A percentile compares a stretch with the other conserved stretches of the same genome.
Evolutionary conservation across 2,888 invertebrate species (phyloP).

Genomic region (Coleophora flavipennella): DNA sequence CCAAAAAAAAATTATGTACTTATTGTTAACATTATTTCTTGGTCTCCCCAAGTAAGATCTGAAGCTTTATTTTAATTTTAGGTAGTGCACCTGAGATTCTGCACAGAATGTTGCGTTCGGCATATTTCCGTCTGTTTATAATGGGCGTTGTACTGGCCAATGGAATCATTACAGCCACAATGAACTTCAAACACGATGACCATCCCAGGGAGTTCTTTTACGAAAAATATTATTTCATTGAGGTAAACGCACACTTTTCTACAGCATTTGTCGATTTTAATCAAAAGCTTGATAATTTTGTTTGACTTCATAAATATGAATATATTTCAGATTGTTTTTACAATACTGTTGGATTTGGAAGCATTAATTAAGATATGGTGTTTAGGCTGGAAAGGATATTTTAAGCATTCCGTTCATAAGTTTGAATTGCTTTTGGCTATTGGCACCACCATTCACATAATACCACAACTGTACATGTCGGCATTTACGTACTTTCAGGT

Average conservation of each 20-base stretch:
- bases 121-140: conserved; percentile 92
- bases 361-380: conserved; percentile 98
- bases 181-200: conserved; percentile 94
- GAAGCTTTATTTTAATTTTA: conserved; percentile 13
- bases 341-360: conserved; percentile 94
- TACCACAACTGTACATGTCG: conserved; percentile 93
- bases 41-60: not conserved
- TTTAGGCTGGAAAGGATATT: conserved; percentile 94
- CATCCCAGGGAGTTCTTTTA: conserved; percentile 86
- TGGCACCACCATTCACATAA: conserved; percentile 94
- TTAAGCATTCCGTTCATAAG: conserved; percentile 96
- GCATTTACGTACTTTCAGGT: conserved; percentile 98
- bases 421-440: conserved; percentile 95
- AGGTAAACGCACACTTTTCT: no score
- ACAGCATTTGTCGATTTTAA: no score
- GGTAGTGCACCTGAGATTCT: conserved; percentile 86
- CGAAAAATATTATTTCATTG: conserved; percentile 93
- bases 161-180: conserved; percentile 95
- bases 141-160: conserved; percentile 97
- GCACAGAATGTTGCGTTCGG: conserved; percentile 88
- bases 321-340: conserved; percentile 92
- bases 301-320: no score
- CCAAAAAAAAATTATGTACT: no score
- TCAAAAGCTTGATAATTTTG: no score
- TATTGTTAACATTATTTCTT: no score